phyloP scores from a whole-genome alignment of 2,113 vertebrate genomes.

The Nothocercus nigrocapillus region DNA sequence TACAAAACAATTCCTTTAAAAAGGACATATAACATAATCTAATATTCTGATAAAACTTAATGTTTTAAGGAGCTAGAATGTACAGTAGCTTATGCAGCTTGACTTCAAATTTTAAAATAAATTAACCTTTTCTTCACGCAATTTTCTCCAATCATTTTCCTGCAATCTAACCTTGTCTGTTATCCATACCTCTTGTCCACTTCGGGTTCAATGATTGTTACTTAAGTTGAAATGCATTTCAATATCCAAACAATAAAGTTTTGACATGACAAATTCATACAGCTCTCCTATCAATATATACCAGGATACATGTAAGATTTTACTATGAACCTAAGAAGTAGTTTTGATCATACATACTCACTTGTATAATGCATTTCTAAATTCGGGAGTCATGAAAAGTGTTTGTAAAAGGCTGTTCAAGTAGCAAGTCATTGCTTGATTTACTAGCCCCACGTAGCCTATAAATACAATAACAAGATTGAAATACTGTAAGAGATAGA shows the following conservation, averaged over 20 bases:
- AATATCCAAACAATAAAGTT: not conserved
- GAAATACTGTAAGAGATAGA: not conserved
- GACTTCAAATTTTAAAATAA: not conserved
- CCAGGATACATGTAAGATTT: not conserved
- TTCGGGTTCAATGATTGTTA: not conserved
- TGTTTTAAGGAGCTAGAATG: not conserved
- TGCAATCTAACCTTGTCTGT: not conserved
- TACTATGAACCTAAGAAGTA: not conserved
- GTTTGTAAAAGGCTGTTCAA: slow-evolving; percentile 98
- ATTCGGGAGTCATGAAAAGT: slow-evolving; percentile 98
- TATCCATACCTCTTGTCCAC: not conserved
- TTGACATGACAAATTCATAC: not conserved
- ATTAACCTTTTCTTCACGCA: no score
- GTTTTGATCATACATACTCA: slow-evolving; percentile 77
- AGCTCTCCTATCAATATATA: not conserved
- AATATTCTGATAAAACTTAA: not conserved
- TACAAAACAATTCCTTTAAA: not conserved
- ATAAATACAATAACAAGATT: slow-evolving; percentile 23
- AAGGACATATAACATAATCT: not conserved
- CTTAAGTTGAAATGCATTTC: not conserved
- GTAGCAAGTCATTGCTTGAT: slow-evolving; percentile 99
- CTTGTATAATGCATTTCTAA: slow-evolving; percentile 99
- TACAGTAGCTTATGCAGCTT: not conserved
- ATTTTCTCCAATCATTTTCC: not conserved
- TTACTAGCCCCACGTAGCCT: slow-evolving; percentile 98